Base-by-base conservation (phyloP, 2,888 invertebrate species). In the Seira ritae region DNA sequence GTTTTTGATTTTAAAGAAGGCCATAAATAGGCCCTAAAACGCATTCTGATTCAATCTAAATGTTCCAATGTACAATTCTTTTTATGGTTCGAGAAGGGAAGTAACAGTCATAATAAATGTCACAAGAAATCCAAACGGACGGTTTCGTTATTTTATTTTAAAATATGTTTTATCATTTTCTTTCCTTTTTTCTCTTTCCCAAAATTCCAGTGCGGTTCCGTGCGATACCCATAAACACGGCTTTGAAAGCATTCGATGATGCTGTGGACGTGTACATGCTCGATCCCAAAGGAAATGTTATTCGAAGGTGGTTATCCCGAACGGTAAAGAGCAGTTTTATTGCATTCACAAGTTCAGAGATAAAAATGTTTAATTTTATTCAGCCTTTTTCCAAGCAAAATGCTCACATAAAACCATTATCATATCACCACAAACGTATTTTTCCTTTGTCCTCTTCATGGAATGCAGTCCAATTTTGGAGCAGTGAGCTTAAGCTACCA, bases 401-500 rank as follows among this genome's bases (percentile, higher is more conserved):
- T 6, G 24, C 24, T 66, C 24, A 66, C 66, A 23, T 23, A 66
- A 20, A 66, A 66, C 6, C 24, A 66, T 66, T 66, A 23, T 23
- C 66, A 23, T 23, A 66, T 23, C 55, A 55, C 17, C 55, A 55
- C 55, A 55, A 55, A 55, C 15, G 55, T 55, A 8, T 42, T 55
- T 55, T 55, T 55, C 12, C 31, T 31, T 31, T 31, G 31, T 31
- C 31, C 31, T 31, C 8, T 31, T 31, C 31, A 31, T 31, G 31
- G 8, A 31, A 55, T 55, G 17, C 55, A 94, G 93, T 96, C 96
- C 23, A 97, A 97, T 92, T 93, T 96, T 90, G 98, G 98, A 71
- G 96, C 97, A 6, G 97, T 98, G n/a, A 97, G 97, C 87, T 92
- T 98, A 87, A 94, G 95, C 74, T 98, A 98, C 91, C 95, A 94